These are phyloP conservation scores for Agonopterix subpropinquella DNA, from an alignment of 2,888 invertebrate species.

Conservation along the genomic window DNA sequence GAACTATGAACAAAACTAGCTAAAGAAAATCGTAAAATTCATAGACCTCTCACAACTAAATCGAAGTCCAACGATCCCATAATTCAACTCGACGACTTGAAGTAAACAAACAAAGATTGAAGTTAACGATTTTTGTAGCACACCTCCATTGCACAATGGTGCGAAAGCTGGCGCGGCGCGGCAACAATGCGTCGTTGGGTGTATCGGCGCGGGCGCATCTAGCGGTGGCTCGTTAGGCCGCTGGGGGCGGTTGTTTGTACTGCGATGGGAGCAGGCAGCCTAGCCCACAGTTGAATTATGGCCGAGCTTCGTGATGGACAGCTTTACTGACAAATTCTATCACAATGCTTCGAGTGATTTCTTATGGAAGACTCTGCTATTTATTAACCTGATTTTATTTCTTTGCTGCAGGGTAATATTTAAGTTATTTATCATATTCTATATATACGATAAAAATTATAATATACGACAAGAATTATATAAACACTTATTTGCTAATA, in stretches of 20 bases:
- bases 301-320: constrained; percentile 34
- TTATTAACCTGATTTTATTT: too few relatives aligned
- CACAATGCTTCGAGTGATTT: neutral
- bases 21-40: neutral
- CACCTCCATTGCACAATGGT: constrained; percentile 64
- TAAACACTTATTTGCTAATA: too few relatives aligned
- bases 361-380: too few relatives aligned
- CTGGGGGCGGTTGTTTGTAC: constrained; percentile 63
- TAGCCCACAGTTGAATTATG: constrained; percentile 30
- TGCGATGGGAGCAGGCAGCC: constrained; percentile 36
- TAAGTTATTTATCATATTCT: too few relatives aligned
- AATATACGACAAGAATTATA: too few relatives aligned
- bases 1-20: too few relatives aligned
- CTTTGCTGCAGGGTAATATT: too few relatives aligned
- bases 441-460: too few relatives aligned
- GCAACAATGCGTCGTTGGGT: constrained; percentile 65
- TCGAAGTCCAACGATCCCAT: constrained; percentile 17
- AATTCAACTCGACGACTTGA: constrained; percentile 37
- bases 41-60: constrained; percentile 9
- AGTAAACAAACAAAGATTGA: constrained; percentile 71
- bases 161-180: constrained; percentile 70
- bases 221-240: constrained; percentile 64
- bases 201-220: constrained; percentile 65
- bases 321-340: constrained; percentile 21
- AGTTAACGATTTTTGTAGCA: constrained; percentile 54